Base-by-base conservation (phyloP, 2,888 invertebrate species). In the Morpho helenor region DNA sequence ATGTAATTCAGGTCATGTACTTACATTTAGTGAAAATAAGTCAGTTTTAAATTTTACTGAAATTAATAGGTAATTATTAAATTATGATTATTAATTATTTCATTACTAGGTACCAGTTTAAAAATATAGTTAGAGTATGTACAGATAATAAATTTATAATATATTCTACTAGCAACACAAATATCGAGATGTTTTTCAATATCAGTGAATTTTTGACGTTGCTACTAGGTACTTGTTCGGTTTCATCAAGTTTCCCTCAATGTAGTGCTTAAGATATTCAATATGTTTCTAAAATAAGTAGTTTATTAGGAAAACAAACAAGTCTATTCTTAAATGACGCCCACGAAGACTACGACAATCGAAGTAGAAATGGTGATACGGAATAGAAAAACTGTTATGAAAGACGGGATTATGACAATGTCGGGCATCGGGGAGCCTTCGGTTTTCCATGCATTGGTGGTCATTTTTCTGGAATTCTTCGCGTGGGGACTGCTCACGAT, bases 381-480 rank as follows among this genome's bases (percentile, higher is more conserved):
- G 83, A 96, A 95, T 86, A 93, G 96, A 89, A 96, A 96, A 92
- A 94, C 95, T 83, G 95, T 96, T 84, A 93, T 94, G 88, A 96
- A 96, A 92, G 96, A 96, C 93, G 96, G 95, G 82, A 95, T 96
- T 78, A 95, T 96, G 91, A 96, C 96, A 89, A 95, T 95, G 93
- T 92, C 92, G 73, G 97, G 97, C 71, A 95, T 98, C 80, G 98
- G 98, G 68, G 96, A 96, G 84, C 98, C 99, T 66, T 98, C 97
- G 81, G 96, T 99, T 66, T 98, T 98, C 90, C 99, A 99, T 94
- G 99, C 99, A 65, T 92, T 99, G 83, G 96, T 99, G 80, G 98
- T 99, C 77, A 99, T 99, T 90, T 99, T 99, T 92, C 92, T 99
- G 88, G 99, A 99, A 92, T 99, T 99, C 91, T 99, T 99, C 91